phyloP scores from a whole-genome alignment of 2,113 vertebrate genomes.

The Bos javanicus region DNA sequence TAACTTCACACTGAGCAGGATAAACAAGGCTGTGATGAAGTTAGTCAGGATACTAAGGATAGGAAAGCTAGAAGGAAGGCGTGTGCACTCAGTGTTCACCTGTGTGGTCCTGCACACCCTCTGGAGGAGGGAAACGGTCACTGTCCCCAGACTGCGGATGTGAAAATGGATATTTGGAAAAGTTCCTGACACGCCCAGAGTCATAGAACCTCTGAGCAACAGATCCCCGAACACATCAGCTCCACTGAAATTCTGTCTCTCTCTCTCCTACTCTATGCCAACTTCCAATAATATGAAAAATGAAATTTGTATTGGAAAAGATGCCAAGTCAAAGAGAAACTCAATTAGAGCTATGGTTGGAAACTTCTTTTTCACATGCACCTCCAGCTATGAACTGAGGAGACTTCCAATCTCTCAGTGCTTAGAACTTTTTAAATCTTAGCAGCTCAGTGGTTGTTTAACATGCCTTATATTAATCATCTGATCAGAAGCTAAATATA shows the following conservation, averaged over 20 bases:
- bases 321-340: neutral
- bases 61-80: neutral
- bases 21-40: neutral
- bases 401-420: neutral
- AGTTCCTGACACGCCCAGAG: neutral
- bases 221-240: neutral
- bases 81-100: neutral
- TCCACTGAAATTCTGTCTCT: neutral
- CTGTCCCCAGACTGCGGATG: neutral
- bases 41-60: neutral
- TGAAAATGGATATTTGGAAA: neutral
- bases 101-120: rapidly evolving
- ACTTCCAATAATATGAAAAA: constrained; percentile 30
- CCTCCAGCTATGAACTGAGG: neutral
- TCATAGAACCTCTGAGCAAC: neutral
- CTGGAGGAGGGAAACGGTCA: rapidly evolving
- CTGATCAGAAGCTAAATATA: neutral
- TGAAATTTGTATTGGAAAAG: constrained; percentile 43
- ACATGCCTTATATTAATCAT: neutral
- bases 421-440: constrained; percentile 49
- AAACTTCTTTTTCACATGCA: neutral
- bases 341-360: constrained; percentile 3
- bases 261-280: neutral
- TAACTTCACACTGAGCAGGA: neutral
- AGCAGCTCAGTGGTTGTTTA: neutral